Conservation (phyloP, 2,113 vertebrate species). For the Plecotus auritus region DNA sequence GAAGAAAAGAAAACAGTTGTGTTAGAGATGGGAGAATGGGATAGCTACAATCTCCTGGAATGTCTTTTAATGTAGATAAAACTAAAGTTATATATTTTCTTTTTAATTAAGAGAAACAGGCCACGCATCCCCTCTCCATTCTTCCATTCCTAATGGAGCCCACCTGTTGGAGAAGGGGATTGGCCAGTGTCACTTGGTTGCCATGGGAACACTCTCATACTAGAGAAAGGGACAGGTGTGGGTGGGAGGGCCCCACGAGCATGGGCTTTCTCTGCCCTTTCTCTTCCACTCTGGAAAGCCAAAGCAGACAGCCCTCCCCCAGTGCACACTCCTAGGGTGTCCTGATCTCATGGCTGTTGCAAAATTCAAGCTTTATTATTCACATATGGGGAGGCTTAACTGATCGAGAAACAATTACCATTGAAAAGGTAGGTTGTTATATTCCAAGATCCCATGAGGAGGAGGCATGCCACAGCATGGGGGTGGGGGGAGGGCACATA, state of each 20-base stretch:
- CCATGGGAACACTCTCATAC: neutral
- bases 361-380: neutral
- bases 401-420: too few species aligned
- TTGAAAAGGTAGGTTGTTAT: neutral
- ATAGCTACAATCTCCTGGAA: neutral
- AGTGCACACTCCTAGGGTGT: neutral
- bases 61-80: neutral
- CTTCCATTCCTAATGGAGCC: neutral
- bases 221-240: neutral
- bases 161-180: constrained; percentile 15
- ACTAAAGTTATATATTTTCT: neutral
- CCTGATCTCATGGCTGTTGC: neutral
- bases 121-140: neutral
- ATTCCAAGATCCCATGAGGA: neutral
- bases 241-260: neutral
- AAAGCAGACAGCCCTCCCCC: neutral
- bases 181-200: neutral
- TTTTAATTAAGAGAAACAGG: neutral
- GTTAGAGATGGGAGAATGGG: neutral
- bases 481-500: too few species aligned
- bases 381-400: neutral
- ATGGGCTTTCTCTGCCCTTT: neutral
- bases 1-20: neutral
- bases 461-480: fast-evolving
- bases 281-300: neutral